These are phyloP conservation scores for Pheucticus melanocephalus DNA, from an alignment of 2,113 vertebrate species.

Conservation along the genomic window DNA sequence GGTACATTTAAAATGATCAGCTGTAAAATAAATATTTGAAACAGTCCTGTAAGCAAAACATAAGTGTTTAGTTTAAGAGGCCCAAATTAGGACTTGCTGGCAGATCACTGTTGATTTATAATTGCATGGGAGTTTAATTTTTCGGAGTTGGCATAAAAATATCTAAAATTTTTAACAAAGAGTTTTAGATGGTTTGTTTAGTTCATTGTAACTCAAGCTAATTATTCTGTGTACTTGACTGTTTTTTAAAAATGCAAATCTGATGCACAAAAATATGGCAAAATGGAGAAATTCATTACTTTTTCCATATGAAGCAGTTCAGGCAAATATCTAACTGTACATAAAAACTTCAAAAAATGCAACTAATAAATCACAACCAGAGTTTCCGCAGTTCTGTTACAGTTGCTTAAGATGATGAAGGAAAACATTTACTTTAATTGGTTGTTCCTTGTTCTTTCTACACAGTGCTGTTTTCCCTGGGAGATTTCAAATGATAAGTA, in stretches of 20 bases:
- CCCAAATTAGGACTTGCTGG: background rate
- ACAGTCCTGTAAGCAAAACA: background rate
- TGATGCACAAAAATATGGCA: background rate
- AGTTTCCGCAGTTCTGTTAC: background rate
- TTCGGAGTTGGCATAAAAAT: background rate
- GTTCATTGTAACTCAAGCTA: background rate
- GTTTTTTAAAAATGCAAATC: background rate
- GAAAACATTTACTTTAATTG: conserved; percentile 17
- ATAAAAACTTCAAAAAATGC: background rate
- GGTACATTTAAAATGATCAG: background rate
- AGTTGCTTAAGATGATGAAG: conserved; percentile 21
- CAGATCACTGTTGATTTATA: background rate
- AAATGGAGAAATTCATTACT: background rate
- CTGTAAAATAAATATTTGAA: background rate
- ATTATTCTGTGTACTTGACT: background rate
- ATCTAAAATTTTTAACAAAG: background rate
- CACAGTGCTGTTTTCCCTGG: conserved; percentile 7
- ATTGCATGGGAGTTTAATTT: background rate
- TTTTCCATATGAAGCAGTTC: background rate
- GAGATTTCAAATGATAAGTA: conserved; percentile 56
- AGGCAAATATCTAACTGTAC: background rate
- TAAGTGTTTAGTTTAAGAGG: background rate
- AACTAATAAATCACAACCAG: background rate
- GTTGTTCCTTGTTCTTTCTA: conserved; percentile 2
- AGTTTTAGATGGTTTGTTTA: background rate